Conservation (phyloP, 2,797 vertebrate species). For the Tauraco hartlaubi region DNA sequence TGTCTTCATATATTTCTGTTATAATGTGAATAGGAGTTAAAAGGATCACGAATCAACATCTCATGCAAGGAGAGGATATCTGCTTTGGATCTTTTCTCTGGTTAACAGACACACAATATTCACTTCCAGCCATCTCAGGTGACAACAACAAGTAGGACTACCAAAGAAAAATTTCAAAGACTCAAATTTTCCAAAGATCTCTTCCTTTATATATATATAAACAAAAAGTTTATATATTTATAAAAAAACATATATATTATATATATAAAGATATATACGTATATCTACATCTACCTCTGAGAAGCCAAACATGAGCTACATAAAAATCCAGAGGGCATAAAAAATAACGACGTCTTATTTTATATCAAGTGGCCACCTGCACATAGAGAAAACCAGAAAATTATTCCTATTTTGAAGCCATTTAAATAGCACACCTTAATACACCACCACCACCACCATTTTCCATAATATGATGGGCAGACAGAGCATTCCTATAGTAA, state of each 20-base stretch:
- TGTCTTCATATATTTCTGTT: background rate
- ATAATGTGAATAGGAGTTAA: background rate
- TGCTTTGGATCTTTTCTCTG: background rate
- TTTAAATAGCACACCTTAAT: background rate
- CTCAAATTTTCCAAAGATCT: background rate
- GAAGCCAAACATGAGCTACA: background rate
- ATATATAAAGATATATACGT: too few species aligned
- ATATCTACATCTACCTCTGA: too few species aligned
- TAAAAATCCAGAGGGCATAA: background rate
- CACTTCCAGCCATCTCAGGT: background rate
- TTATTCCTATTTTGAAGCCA: background rate
- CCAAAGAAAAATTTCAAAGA: background rate
- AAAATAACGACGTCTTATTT: background rate
- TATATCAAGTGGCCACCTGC: background rate
- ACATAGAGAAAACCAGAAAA: background rate
- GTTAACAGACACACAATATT: background rate
- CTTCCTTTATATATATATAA: background rate
- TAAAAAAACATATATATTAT: background rate
- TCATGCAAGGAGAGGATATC: background rate
- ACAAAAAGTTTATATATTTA: too few species aligned
- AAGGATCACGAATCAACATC: background rate
- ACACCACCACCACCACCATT: background rate
- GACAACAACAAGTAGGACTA: background rate
- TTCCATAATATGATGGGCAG: background rate
- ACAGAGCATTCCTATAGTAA: background rate